Percentiles rank a stretch among this genome's conserved stretches.
These are phyloP conservation scores for Meiosimyza platycephala DNA, from an alignment of 2,888 invertebrate species.

Conservation along the genomic window DNA sequence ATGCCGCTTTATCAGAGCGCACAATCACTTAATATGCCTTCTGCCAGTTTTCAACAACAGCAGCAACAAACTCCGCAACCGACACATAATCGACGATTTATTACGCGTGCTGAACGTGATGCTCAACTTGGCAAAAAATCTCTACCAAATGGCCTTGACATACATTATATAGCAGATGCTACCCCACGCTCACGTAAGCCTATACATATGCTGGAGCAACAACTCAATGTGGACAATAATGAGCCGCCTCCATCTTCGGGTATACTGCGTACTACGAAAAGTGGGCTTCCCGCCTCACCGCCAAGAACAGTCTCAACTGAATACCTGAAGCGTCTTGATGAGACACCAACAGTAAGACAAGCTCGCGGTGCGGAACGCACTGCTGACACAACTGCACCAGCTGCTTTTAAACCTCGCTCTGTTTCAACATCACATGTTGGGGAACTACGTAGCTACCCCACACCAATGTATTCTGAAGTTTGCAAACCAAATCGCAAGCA, in stretches of 20 bases:
- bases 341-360: conserved; percentile 62
- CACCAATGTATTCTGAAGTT: conserved; percentile 64
- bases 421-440: conserved; percentile 59
- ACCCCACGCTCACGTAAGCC: conserved; percentile 79
- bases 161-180: conserved; percentile 78
- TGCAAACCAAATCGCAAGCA: conserved; percentile 57
- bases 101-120: conserved; percentile 61
- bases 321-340: conserved; percentile 75
- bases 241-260: conserved; percentile 51
- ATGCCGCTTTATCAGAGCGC: conserved; percentile 61
- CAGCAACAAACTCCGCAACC: conserved; percentile 32
- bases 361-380: conserved; percentile 43
- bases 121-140: conserved; percentile 61
- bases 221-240: conserved; percentile 40
- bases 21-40: conserved; percentile 57
- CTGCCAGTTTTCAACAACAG: conserved; percentile 20
- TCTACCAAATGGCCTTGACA: conserved; percentile 68
- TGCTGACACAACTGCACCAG: conserved; percentile 40
- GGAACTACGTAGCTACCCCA: conserved; percentile 57
- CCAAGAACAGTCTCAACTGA: conserved; percentile 70
- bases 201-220: conserved; percentile 73
- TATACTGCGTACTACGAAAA: conserved; percentile 61
- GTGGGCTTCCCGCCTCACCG: conserved; percentile 56
- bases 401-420: conserved; percentile 59
- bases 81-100: conserved; percentile 56